phyloP scores from a whole-genome alignment of 2,113 vertebrate species.

The Deroptyus accipitrinus region DNA sequence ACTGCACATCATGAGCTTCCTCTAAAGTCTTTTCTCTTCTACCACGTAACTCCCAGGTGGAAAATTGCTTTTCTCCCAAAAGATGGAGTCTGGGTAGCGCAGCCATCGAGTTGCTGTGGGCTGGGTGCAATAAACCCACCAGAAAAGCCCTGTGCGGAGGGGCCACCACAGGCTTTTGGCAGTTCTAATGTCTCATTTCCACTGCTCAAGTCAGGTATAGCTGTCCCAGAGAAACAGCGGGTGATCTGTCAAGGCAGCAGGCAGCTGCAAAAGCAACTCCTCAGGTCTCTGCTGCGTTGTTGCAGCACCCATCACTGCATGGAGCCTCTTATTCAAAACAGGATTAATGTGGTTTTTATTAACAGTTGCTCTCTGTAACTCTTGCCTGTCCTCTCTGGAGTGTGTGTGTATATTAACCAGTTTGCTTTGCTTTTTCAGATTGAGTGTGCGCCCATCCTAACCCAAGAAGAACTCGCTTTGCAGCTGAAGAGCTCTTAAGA shows the following conservation, averaged over 20 bases:
- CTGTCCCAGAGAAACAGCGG: neutral
- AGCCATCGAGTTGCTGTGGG: neutral
- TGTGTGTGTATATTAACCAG: constrained; percentile 86
- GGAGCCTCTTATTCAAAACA: constrained; percentile 13
- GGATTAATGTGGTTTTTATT: constrained; percentile 69
- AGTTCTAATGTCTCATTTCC: neutral
- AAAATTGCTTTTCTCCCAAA: neutral
- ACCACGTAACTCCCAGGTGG: neutral
- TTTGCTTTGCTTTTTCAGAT: constrained; percentile 99
- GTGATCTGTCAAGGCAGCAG: neutral
- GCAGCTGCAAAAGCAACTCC: neutral
- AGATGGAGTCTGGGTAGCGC: neutral
- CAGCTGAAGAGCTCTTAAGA: constrained; percentile 80
- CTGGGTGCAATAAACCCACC: neutral
- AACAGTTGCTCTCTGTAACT: constrained; percentile 68
- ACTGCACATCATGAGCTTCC: constrained; percentile 5
- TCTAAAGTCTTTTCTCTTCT: neutral
- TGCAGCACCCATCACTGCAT: constrained; percentile 27
- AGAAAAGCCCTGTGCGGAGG: neutral
- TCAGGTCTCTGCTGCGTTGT: neutral
- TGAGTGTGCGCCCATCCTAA: constrained; percentile 83
- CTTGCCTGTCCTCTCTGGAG: constrained; percentile 74
- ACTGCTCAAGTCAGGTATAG: neutral
- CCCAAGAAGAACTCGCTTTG: constrained; percentile 79
- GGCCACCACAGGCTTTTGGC: neutral